Evolutionary conservation across 2,113 vertebrate genomes (phyloP), one percentile per base, ranked within the genome.

Genomic region (Eptesicus fuscus): DNA sequence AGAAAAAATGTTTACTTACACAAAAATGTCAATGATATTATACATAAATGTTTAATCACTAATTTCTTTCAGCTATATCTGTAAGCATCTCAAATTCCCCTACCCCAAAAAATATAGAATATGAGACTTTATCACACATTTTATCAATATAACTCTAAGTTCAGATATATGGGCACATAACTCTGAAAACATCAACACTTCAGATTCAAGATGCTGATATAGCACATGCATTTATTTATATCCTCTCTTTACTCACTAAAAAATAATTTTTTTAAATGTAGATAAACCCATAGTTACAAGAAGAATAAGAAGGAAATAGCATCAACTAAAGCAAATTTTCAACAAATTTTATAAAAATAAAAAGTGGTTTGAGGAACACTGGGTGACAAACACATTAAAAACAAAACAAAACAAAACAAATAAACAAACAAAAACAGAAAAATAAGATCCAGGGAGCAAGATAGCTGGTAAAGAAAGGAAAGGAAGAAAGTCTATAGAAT

Each of bases 301-400:
- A 77, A 93, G 20, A 40, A 71, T 32, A 93, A 94, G 13, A 76
- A 83, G 47, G 7, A 78, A 61, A 67, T 4, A 85, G 30, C 14
- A 91, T n/a, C 28, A 83, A 95, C 23, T 80, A 85, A 84, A 80
- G 30, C 7, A 91, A 91, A 85, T 49, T 61, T 93, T 69, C 56
- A 91, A 85, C 22, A 78, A 82, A 67, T 67, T 88, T 69, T 40
- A 73, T 47, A 73, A 95, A 94, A 83, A 84, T 22, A 13, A 14
- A 47, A 56, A 94, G 22, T 65, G 61, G 28, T 61, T 69, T 74
- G 40, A 65, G 85, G 32, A 88, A 5, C 4, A 95, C 32, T 47
- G 22, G 22, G 12, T 83, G 6, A 74, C 17, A 56, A 90, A 82
- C 4, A 86, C 8, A 69, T 70, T 5, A 61, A 28, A 51, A 56